Percentiles rank a stretch among this genome's conserved stretches.
Conservation (phyloP, 2,797 vertebrate species). For the Enteromius anoplus region DNA sequence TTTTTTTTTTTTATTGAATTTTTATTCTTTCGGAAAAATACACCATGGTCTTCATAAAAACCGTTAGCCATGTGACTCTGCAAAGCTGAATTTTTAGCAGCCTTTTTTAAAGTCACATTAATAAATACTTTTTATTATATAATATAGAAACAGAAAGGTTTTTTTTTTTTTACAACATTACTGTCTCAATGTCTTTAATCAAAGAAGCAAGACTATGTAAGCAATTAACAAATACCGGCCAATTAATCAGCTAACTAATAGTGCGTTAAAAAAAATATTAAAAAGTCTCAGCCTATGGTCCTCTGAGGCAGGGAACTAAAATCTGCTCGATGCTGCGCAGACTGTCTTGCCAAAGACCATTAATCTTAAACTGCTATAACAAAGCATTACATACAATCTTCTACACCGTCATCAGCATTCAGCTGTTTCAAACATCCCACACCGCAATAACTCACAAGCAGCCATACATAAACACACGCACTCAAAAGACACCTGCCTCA, state of each 20-base stretch:
- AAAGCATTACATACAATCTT: slow-evolving; percentile 32
- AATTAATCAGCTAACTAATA: not conserved
- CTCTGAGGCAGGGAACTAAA: not conserved
- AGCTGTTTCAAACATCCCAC: slow-evolving; percentile 32
- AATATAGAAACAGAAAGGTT: not conserved
- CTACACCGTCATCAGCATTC: slow-evolving; percentile 20
- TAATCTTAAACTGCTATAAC: slow-evolving; percentile 34
- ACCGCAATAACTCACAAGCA: not conserved
- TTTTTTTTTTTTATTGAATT: not conserved
- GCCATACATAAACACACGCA: slow-evolving; percentile 26
- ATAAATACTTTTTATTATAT: not conserved
- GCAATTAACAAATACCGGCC: not conserved
- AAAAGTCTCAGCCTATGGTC: not conserved
- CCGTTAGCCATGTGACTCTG: not conserved
- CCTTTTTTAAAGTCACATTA: not conserved
- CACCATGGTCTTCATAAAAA: not conserved
- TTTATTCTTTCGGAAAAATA: not conserved
- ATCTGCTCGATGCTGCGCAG: not conserved
- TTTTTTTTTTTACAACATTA: not conserved
- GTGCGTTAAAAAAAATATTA: not conserved
- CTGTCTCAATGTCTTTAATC: not conserved
- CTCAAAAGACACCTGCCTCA: slow-evolving; percentile 26
- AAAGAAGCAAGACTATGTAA: not conserved
- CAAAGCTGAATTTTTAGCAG: no score
- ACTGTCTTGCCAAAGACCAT: slow-evolving; percentile 16